These are phyloP conservation scores for Megathymus violae DNA, from an alignment of 1,140 invertebrate genomes.

Conservation along the genomic window DNA sequence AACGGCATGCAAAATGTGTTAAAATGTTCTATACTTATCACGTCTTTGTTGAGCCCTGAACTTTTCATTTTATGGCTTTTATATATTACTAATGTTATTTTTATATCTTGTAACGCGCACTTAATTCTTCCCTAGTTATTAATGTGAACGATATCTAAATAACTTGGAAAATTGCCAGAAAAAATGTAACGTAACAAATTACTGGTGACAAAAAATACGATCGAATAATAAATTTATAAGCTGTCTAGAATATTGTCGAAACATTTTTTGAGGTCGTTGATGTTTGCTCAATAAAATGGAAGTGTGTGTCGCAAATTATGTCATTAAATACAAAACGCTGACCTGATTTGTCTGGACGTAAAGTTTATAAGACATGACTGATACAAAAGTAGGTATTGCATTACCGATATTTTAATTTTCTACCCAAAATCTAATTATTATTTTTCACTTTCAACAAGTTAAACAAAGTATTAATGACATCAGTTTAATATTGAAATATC, in stretches of 20 bases:
- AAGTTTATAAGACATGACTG: background rate
- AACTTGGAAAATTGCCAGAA: conserved; percentile 23
- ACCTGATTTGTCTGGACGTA: background rate
- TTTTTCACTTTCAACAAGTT: no score
- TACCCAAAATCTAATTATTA: no score
- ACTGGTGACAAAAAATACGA: conserved; percentile 17
- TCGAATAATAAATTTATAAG: conserved; percentile 15
- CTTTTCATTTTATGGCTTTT: background rate
- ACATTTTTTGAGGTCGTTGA: conserved; percentile 13
- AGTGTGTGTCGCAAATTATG: background rate
- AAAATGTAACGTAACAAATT: conserved; percentile 16
- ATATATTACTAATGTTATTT: conserved; percentile 2
- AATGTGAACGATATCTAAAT: conserved; percentile 8
- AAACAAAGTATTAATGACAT: no score
- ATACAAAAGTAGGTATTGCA: no score
- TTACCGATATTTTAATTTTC: no score
- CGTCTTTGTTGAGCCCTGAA: no score
- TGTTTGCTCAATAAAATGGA: conserved; percentile 17
- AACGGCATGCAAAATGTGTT: no score
- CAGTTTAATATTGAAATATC: no score
- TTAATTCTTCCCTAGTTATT: conserved; percentile 17
- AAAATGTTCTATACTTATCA: no score
- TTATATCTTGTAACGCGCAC: background rate
- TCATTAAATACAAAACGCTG: background rate
- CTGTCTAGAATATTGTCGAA: conserved; percentile 7